These are phyloP conservation scores for Theristicus caerulescens DNA, from an alignment of 2,113 vertebrate species.

Conservation along the genomic window DNA sequence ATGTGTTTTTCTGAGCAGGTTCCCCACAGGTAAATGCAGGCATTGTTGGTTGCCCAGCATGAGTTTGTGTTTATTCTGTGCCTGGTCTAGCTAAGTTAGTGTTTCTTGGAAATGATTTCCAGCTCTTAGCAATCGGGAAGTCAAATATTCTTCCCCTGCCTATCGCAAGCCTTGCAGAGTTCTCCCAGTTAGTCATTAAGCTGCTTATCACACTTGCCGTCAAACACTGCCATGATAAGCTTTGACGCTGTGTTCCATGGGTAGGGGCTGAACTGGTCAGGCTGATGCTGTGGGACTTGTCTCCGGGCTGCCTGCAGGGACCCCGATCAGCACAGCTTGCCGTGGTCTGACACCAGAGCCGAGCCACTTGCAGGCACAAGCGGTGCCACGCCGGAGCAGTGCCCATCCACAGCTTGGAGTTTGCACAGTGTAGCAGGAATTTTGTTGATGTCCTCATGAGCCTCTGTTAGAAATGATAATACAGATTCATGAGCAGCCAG, in stretches of 20 bases:
- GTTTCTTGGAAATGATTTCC: background rate
- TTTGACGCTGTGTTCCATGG: background rate
- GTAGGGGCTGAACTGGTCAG: background rate
- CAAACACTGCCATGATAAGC: background rate
- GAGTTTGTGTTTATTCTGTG: background rate
- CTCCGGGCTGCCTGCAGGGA: background rate
- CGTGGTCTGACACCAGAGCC: background rate
- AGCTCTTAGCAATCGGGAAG: background rate
- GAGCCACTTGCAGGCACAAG: background rate
- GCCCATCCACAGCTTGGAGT: background rate
- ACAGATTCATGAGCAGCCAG: background rate
- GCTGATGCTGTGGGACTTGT: fast-evolving
- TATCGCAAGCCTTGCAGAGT: background rate
- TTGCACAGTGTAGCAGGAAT: background rate
- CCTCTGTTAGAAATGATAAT: background rate
- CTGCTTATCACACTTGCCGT: background rate
- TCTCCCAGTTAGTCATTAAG: conserved; percentile 34
- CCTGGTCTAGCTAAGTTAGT: background rate
- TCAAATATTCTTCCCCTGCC: background rate
- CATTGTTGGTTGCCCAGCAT: background rate
- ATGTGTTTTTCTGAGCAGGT: background rate
- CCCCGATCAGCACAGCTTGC: fast-evolving
- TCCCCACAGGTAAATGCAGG: background rate
- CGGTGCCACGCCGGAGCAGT: fast-evolving
- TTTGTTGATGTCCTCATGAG: background rate